Evolutionary conservation across 64 coral and sea anemone species (phyloP).

Genomic region (Actinia equina): DNA sequence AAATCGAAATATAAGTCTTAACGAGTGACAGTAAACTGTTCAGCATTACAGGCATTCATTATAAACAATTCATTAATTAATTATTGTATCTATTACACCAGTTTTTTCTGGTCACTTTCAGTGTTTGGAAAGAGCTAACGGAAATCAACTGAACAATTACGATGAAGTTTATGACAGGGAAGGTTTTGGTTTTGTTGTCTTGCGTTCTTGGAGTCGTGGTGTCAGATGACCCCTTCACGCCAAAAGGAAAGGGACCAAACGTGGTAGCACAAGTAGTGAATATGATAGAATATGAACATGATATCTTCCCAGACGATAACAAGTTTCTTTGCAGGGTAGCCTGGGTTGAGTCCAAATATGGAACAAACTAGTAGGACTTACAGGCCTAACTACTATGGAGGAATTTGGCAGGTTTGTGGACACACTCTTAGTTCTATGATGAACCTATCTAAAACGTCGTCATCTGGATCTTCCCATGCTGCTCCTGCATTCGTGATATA

Average conservation of each 20-base stretch:
- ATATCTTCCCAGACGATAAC: constrained; percentile 68
- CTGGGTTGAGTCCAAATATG: constrained; percentile 90
- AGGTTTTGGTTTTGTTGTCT: background rate
- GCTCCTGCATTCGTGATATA: no score
- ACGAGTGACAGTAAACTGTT: no score
- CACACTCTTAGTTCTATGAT: no score
- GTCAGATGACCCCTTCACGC: background rate
- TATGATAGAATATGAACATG: constrained; percentile 22
- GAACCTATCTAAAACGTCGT: no score
- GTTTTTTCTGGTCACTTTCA: no score
- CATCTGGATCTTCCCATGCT: no score
- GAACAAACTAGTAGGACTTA: constrained; percentile 35
- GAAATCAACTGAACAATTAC: no score
- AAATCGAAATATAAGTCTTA: no score
- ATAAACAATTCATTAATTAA: no score
- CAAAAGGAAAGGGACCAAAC: constrained; percentile 27
- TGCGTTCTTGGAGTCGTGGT: background rate
- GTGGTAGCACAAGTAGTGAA: constrained; percentile 45
- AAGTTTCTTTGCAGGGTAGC: constrained; percentile 86
- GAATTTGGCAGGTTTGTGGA: constrained; percentile 73
- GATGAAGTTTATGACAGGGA: background rate
- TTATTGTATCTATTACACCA: no score
- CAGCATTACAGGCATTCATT: no score
- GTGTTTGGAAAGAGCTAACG: no score
- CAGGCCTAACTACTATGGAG: constrained; percentile 62